Evolutionary conservation across 1,140 invertebrate genomes (phyloP).

Genomic region (Maconellicoccus hirsutus): DNA sequence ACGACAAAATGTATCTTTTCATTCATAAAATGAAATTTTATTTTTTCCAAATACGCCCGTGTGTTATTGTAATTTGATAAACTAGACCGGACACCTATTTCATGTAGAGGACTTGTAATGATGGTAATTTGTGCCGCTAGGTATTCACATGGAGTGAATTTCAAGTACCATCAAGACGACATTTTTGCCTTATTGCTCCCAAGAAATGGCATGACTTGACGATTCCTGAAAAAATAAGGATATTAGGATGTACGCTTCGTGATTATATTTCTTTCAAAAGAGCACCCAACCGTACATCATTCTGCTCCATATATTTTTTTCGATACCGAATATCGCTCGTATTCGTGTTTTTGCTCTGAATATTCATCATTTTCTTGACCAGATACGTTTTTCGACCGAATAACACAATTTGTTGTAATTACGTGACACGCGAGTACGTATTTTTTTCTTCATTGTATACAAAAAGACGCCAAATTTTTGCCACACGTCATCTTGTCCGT

Average conservation of each 20-base stretch:
- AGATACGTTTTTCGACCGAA: not conserved
- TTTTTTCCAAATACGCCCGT: no score
- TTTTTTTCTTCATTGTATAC: no score
- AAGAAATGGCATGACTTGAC: conserved; percentile 7
- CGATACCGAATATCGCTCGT: not conserved
- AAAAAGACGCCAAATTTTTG: no score
- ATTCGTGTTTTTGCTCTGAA: not conserved
- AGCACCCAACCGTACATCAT: conserved; percentile 2
- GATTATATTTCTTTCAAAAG: conserved; percentile 3
- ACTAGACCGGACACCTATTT: not conserved
- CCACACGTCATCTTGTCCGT: no score
- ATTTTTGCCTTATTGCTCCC: conserved; percentile 3
- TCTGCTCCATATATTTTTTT: conserved; percentile 4
- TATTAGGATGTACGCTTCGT: not conserved
- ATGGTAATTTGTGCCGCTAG: conserved; percentile 1
- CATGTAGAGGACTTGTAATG: not conserved
- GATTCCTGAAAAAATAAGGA: not conserved
- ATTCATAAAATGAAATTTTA: no score
- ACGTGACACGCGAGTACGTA: no score
- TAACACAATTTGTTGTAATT: not conserved
- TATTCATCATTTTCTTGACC: not conserved
- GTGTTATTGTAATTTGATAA: not conserved
- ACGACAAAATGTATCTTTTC: no score
- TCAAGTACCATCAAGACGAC: not conserved
- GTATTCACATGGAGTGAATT: not conserved